Percentiles rank a stretch among this genome's conserved stretches.
phyloP scores from a whole-genome alignment of 1,140 invertebrate species.

The Megalopta genalis region DNA sequence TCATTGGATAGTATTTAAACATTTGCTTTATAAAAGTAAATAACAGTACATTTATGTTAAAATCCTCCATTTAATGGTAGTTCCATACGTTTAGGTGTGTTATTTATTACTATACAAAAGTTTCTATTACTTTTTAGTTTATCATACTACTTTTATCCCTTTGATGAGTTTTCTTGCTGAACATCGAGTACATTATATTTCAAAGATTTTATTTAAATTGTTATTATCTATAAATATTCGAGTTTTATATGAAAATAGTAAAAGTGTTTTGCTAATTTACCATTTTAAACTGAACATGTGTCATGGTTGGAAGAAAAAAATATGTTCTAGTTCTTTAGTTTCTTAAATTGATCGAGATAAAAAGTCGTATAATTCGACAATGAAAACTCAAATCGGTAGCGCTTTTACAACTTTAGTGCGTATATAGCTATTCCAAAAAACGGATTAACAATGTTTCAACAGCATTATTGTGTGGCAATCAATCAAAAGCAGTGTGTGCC shows the following conservation, averaged over 20 bases:
- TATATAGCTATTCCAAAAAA: constrained; percentile 24
- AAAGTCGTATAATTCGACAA: neutral
- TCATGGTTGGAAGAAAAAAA: neutral
- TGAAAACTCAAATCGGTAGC: neutral
- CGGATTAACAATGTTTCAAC: constrained; percentile 33
- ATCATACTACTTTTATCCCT: neutral
- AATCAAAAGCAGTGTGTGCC: constrained; percentile 50
- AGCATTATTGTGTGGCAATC: constrained; percentile 46
- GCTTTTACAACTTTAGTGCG: constrained; percentile 17
- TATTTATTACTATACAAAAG: constrained; percentile 11
- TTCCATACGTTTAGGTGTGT: neutral
- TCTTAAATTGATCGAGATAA: neutral
- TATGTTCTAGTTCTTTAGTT: neutral
- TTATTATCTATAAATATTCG: neutral
- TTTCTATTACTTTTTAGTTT: constrained; percentile 4
- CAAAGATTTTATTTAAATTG: neutral
- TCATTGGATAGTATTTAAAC: constrained; percentile 1
- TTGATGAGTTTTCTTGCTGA: neutral
- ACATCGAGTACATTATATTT: neutral
- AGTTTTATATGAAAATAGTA: constrained; percentile 1
- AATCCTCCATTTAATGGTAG: neutral
- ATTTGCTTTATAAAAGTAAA: constrained; percentile 9
- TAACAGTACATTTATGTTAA: neutral
- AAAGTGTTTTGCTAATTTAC: neutral
- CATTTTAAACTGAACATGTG: neutral